Percentiles rank a stretch among this genome's conserved stretches.
Evolutionary conservation across 1,140 invertebrate genomes (phyloP).

Genomic region (Paramacrobiotus metropolitanus): DNA sequence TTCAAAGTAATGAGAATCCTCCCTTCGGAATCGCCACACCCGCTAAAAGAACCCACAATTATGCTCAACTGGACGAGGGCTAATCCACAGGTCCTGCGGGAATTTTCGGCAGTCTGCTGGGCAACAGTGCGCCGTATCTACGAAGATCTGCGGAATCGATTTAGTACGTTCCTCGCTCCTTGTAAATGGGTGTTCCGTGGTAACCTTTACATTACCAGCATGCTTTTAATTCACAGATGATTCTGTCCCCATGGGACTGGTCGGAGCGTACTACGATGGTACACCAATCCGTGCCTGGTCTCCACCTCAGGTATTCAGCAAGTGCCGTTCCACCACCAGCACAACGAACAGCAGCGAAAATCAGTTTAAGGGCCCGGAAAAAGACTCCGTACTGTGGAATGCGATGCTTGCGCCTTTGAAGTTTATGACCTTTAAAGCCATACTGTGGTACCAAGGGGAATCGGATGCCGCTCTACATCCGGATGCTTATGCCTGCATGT

Average conservation of each 20-base stretch:
- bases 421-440: conserved; percentile 18
- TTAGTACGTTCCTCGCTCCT: too few relatives aligned
- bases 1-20: background rate
- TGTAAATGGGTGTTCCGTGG: too few relatives aligned
- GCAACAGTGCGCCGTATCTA: conserved; percentile 17
- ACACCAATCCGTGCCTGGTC: conserved; percentile 20
- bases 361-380: background rate
- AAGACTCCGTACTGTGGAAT: conserved; percentile 16
- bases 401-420: conserved; percentile 19
- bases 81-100: background rate
- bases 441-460: conserved; percentile 21
- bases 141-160: conserved; percentile 12
- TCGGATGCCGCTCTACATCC: conserved; percentile 9
- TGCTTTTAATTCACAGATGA: too few relatives aligned
- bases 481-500: conserved; percentile 17
- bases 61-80: background rate
- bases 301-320: conserved; percentile 15
- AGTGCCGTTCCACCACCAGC: conserved; percentile 11
- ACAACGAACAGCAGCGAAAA: background rate
- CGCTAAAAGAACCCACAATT: background rate
- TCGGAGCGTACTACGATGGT: conserved; percentile 18
- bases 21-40: background rate
- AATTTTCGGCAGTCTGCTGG: conserved; percentile 21
- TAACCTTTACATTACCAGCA: too few relatives aligned
- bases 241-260: conserved; percentile 19